Evolutionary conservation across 2,797 vertebrate genomes (phyloP), one percentile per base, ranked within the genome.

Genomic region (Kryptolebias ocellatus): DNA sequence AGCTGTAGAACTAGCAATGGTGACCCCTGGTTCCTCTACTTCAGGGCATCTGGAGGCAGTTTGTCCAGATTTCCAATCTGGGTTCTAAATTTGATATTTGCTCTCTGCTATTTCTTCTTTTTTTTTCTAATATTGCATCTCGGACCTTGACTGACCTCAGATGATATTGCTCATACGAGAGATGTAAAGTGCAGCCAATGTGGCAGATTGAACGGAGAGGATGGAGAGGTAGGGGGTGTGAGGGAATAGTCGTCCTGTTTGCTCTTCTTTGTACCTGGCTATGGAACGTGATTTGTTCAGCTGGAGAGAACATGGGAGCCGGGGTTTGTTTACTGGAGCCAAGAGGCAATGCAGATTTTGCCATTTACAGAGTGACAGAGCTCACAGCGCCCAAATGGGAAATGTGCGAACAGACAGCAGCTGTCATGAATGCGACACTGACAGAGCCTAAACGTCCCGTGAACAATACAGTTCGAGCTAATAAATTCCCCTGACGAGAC

Each of bases 271-370:
- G 70, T 79, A 56, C 85, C 54, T 66, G 66, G 72, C 74, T 70
- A 64, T 15, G 39, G 68, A 50, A 62, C 79, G 69, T 68, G 62
- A 85, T 80, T 61, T 63, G 77, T 18, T 60, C 15, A 11, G 63
- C 73, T 72, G 81, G 76, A 54, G 27, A 71, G 49, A 65, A 64
- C 79, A 62, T 70, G 10, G 71, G 60, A 72, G 76, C 53, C 12
- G 64, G 64, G 47, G 53, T 49, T 85, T 83, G 77, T 91, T 87
- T 85, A 73, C 64, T 34, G 80, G 63, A 80, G 73, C 84, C 68
- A 55, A 76, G 78, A 88, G 74, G 61, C 71, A 34, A 87, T 88
- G 88, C 86, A 85, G 85, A 90, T 90, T 92, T 85, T 85, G 78
- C 81, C 87, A 87, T 89, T 92, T 88, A 86, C 74, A 79, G 69